Conservation (phyloP, 1,140 invertebrate genomes). For the Notospermus geniculatus region DNA sequence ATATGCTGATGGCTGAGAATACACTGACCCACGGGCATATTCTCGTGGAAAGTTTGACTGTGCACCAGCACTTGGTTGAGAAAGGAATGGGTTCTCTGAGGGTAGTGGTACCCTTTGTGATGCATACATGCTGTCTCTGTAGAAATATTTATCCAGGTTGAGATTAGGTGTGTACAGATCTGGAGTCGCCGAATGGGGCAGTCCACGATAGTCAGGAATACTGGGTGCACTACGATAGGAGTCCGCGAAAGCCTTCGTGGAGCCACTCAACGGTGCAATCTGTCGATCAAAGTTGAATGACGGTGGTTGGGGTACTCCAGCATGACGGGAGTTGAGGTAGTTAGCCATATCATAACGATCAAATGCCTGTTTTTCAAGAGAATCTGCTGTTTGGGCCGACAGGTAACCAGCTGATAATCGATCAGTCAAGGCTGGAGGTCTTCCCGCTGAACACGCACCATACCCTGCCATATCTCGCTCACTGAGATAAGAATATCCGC, state of each 20-base stretch:
- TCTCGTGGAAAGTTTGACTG: constrained; percentile 23
- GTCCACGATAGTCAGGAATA: background rate
- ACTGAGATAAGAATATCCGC: too few relatives aligned
- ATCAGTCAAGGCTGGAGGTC: background rate
- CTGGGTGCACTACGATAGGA: background rate
- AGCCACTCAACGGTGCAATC: background rate
- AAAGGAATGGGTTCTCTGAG: too few relatives aligned
- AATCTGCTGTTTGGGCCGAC: background rate
- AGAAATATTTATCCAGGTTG: constrained; percentile 7
- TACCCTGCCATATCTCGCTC: too few relatives aligned
- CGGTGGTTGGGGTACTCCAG: background rate
- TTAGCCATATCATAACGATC: background rate
- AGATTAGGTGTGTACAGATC: background rate
- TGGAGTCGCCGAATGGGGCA: background rate
- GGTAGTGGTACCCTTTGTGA: background rate
- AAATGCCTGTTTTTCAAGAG: constrained; percentile 4
- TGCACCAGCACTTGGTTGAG: too few relatives aligned
- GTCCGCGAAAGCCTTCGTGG: constrained; percentile 3
- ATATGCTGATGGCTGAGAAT: constrained; percentile 43
- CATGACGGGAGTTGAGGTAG: constrained; percentile 3
- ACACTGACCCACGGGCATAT: constrained; percentile 40
- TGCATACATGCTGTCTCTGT: constrained; percentile 2
- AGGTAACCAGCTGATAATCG: constrained; percentile 1
- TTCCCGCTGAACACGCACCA: too few relatives aligned
- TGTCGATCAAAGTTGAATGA: constrained; percentile 1